phyloP scores from a whole-genome alignment of 2,888 invertebrate genomes.

The Mythimna albipuncta region DNA sequence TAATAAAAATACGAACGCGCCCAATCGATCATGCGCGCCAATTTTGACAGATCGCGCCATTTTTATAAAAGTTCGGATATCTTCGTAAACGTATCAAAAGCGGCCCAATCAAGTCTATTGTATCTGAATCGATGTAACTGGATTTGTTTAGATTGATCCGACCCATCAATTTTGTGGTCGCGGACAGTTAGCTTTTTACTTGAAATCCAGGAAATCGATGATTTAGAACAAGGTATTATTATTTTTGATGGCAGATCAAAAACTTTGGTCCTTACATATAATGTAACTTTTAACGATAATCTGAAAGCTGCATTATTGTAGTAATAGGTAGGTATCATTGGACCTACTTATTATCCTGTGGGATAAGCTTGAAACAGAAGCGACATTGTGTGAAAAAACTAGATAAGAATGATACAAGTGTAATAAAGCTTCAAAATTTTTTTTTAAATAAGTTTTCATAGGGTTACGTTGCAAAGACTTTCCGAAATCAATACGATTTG shows the following conservation, averaged over 20 bases:
- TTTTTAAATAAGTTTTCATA: too few species aligned
- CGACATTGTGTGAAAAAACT: neutral
- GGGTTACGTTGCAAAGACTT: too few species aligned
- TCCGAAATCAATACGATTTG: neutral
- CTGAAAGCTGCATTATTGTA: too few species aligned
- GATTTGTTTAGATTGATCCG: constrained; percentile 84
- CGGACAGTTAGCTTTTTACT: constrained; percentile 65
- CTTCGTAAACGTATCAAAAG: constrained; percentile 74
- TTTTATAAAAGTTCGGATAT: constrained; percentile 77
- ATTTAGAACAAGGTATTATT: constrained; percentile 23
- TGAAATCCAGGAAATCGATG: constrained; percentile 72
- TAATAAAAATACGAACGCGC: constrained; percentile 55
- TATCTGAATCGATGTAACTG: constrained; percentile 72
- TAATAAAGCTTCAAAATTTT: too few species aligned
- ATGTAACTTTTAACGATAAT: too few species aligned
- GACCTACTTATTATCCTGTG: too few species aligned
- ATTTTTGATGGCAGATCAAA: neutral
- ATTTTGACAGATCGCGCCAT: constrained; percentile 77
- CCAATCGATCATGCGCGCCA: constrained; percentile 78
- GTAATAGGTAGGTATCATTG: too few species aligned
- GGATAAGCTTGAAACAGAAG: too few species aligned
- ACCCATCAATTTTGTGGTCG: constrained; percentile 80
- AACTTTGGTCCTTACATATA: neutral
- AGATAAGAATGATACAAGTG: neutral
- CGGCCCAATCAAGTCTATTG: constrained; percentile 83